Base-by-base conservation (phyloP, 2,113 vertebrate species). In the Lontra canadensis region DNA sequence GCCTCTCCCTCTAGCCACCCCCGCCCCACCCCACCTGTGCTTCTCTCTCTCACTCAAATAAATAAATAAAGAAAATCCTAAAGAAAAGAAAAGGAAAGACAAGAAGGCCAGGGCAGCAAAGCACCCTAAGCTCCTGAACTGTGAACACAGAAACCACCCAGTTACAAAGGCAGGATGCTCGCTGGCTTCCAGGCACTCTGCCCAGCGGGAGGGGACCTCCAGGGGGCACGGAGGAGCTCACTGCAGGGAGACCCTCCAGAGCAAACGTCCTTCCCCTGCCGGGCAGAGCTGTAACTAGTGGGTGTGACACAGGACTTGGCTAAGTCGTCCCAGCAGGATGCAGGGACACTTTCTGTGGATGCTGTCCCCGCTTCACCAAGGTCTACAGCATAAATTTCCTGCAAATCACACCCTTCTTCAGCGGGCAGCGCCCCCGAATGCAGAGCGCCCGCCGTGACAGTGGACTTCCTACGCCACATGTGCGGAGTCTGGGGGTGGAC, bases 401-500 rank as follows among this genome's bases (percentile, higher is more conserved):
- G 96, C 7, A 99, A 98, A 65, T 99, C 98, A 89, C 98, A 98
- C 83, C 97, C 98, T 55, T 98, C 98, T 73, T 98, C 98, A 82
- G 97, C 82, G 0, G 99, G 99, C n/a, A 99, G 99, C 96, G 99
- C 99, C 99, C 99, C 99, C 2, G 98, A 98, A 52, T 99, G 99
- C 74, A 99, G 93, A 1, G 99, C 99, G 82, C 99, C 65, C 8
- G 7, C 34, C 4, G 99, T 0, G 99, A 99, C 79, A 99, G 98
- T 0, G 99, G 99, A 98, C 99, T 99, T 90, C 25, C 23, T 99
- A 99, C 88, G 99, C 99, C 95, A 86, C 99, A 99, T 90, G 99
- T 99, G 92, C 99, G 99, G 6, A 99, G 99, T 99, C 74, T 99
- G 98, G 26, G 99, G 99, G 91, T 99, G 99, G 95, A 99, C 97